Evolutionary conservation across 2,888 invertebrate species (phyloP).

Genomic region (Caenorhabditis sp.): DNA sequence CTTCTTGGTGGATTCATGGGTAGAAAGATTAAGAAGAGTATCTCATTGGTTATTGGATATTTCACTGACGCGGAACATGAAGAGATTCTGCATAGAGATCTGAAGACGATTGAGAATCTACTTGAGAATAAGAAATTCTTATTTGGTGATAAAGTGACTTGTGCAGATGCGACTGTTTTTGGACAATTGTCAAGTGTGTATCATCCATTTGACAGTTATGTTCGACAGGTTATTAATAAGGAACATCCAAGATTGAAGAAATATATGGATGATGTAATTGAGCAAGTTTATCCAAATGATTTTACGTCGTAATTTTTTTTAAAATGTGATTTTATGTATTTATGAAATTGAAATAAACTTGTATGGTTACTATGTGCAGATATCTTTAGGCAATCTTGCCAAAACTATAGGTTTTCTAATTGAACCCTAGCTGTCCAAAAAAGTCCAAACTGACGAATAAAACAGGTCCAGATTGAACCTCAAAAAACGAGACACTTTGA

Average conservation of each 20-base stretch:
- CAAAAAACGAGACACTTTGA: too few relatives aligned
- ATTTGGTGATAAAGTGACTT: conserved; percentile 91
- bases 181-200: conserved; percentile 62
- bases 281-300: conserved; percentile 26
- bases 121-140: conserved; percentile 87
- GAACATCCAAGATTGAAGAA: conserved; percentile 19
- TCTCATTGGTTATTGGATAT: conserved; percentile 9
- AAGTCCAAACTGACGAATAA: too few relatives aligned
- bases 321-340: too few relatives aligned
- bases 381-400: too few relatives aligned
- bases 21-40: not conserved
- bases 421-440: too few relatives aligned
- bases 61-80: conserved; percentile 34
- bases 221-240: conserved; percentile 16
- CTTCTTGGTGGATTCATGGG: conserved; percentile 9
- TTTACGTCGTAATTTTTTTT: conserved; percentile 16
- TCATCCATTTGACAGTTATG: conserved; percentile 32
- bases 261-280: conserved; percentile 21
- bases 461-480: too few relatives aligned
- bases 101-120: conserved; percentile 87
- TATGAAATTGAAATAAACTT: too few relatives aligned
- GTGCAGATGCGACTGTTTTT: conserved; percentile 71
- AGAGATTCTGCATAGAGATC: conserved; percentile 76
- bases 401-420: too few relatives aligned
- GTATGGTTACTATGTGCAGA: too few relatives aligned